Base-by-base conservation (phyloP, 2,797 vertebrate genomes). In the Rhodeus uyekii region DNA sequence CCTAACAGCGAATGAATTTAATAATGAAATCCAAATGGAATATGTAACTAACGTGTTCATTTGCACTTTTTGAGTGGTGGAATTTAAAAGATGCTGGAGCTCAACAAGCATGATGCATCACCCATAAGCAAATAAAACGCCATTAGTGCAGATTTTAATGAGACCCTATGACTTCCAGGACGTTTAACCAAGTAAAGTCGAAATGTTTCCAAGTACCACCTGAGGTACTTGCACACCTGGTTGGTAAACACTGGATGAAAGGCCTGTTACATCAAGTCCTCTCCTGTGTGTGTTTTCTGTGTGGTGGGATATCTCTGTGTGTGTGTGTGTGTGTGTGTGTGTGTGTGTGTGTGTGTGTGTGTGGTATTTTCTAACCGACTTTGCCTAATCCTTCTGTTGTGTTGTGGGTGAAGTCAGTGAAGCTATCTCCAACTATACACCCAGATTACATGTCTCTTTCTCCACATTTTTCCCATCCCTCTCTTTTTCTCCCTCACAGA, bases 361-460 rank as follows among this genome's bases (percentile, higher is more conserved):
- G 18, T 32, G 50, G 34, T 60, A 18, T 67, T 53, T 65, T 36
- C 29, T 36, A n/a, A 48, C 19, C 8, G 8, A 22, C 27, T 74
- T 79, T 44, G 50, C 60, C 48, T 74, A 55, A 75, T 42, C 69
- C 36, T 27, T 50, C 58, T 55, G 71, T 50, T 74, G 39, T 73
- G n/a, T 42, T 82, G 38, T 69, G 73, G 42, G 67, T 65, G 39
- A 80, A 72, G 29, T 39, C 63, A 69, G 39, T 24, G n/a, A 61
- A 42, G 74, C 74, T 69, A 83, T 83, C 74, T 60, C 22, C 38
- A 69, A 61, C 39, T 61, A 42, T 38, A 77, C 39, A 58, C 48
- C 64, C 64, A 83, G 50, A 76, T 77, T 83, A 82, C 81, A 77
- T 60, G 60, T 16, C 46, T 76, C 46, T 75, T 27, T 68, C 48